A percentile compares a stretch with the other conserved stretches of the same genome.
These are phyloP conservation scores for Okamejei kenojei DNA, from an alignment of 2,797 vertebrate species.

Conservation along the genomic window DNA sequence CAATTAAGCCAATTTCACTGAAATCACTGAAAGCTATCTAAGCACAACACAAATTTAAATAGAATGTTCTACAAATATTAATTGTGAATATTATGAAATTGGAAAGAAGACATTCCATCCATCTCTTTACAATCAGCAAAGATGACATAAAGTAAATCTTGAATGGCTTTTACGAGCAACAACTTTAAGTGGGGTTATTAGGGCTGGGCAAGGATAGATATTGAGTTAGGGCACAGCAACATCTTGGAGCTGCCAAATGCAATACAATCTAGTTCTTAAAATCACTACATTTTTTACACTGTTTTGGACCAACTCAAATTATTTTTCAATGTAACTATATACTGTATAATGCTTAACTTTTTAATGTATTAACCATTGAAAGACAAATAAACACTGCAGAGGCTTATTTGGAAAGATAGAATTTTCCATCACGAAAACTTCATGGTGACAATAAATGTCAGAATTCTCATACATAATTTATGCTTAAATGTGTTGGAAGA, in stretches of 20 bases:
- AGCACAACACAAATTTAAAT: conserved; percentile 20
- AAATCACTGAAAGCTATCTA: not conserved
- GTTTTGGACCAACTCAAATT: not conserved
- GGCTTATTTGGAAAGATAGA: no score
- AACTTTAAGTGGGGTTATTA: not conserved
- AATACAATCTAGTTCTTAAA: no score
- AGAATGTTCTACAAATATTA: conserved; percentile 11
- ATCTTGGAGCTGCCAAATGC: no score
- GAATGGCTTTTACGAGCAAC: not conserved
- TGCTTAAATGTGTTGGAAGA: no score
- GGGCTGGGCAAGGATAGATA: not conserved
- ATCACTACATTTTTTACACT: not conserved
- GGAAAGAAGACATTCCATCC: not conserved
- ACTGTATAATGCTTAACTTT: not conserved
- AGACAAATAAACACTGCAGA: no score
- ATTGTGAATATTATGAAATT: not conserved
- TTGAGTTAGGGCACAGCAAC: not conserved
- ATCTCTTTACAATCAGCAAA: not conserved
- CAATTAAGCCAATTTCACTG: not conserved
- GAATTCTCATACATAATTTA: no score
- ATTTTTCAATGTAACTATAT: not conserved
- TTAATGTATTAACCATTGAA: no score
- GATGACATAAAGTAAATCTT: not conserved
- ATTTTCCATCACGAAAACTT: no score
- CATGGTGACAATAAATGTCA: no score